Evolutionary conservation across 2,888 invertebrate species (phyloP).

Genomic region (Dendrolimus houi): DNA sequence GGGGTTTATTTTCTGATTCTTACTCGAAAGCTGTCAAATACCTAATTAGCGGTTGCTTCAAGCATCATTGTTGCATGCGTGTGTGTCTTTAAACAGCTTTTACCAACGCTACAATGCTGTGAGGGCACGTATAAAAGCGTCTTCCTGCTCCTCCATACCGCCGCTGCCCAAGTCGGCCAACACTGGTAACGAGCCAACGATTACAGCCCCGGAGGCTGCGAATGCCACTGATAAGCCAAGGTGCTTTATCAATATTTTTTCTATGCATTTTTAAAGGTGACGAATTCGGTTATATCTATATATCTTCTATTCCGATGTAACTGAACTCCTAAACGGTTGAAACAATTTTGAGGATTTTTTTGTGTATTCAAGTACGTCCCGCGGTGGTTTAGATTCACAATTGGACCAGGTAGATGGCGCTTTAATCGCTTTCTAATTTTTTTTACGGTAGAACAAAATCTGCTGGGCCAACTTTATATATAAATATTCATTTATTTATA

Average conservation of each 20-base stretch:
- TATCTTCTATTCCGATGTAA: too few relatives aligned
- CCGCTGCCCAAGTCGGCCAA: constrained; percentile 60
- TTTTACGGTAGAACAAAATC: too few relatives aligned
- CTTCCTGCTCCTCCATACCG: constrained; percentile 86
- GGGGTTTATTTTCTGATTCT: too few relatives aligned
- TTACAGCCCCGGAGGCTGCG: constrained; percentile 30
- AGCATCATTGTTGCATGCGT: constrained; percentile 12
- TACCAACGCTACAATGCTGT: constrained; percentile 92
- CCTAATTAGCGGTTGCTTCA: constrained; percentile 1
- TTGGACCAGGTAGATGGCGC: too few relatives aligned
- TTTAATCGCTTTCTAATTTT: too few relatives aligned
- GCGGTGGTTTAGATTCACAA: too few relatives aligned
- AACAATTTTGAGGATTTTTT: too few relatives aligned
- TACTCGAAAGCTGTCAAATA: background rate
- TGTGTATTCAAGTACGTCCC: too few relatives aligned
- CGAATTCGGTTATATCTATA: background rate
- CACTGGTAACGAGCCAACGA: constrained; percentile 42
- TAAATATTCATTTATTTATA: too few relatives aligned
- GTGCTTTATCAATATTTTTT: background rate
- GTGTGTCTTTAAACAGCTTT: constrained; percentile 81
- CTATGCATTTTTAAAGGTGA: too few relatives aligned
- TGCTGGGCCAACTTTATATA: too few relatives aligned
- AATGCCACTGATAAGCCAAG: constrained; percentile 22
- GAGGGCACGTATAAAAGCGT: constrained; percentile 92
- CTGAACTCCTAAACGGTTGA: too few relatives aligned